Percentiles rank a stretch among this genome's conserved stretches.
Evolutionary conservation across 2,888 invertebrate genomes (phyloP).

Genomic region (Machimus rusticus): DNA sequence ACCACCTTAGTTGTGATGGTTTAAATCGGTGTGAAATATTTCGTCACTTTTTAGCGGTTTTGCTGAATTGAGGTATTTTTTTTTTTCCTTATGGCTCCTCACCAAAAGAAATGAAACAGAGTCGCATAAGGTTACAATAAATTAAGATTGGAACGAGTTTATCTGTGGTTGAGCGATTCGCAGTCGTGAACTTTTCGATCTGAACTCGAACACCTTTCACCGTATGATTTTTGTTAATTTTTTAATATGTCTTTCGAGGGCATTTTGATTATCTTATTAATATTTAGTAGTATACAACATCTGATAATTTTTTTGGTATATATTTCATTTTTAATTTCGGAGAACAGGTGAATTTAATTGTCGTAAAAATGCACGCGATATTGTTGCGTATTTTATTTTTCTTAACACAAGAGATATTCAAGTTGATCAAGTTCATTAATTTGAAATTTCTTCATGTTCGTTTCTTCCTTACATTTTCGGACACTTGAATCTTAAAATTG

Average conservation of each 20-base stretch:
- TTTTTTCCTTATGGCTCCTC: background rate
- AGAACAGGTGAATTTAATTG: background rate
- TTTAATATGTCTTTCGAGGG: background rate
- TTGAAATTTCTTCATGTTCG: background rate
- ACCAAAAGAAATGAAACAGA: background rate
- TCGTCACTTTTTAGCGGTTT: background rate
- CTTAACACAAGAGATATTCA: background rate
- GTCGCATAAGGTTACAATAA: background rate
- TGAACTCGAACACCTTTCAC: background rate
- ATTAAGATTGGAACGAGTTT: background rate
- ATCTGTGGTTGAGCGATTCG: background rate
- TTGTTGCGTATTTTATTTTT: background rate
- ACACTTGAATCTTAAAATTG: too few species aligned
- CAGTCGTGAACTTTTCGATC: background rate
- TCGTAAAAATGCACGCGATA: background rate
- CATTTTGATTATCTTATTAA: background rate
- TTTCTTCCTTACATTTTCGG: background rate
- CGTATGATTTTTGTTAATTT: background rate
- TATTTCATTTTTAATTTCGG: background rate
- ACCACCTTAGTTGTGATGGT: background rate
- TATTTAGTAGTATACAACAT: background rate
- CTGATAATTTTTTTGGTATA: background rate
- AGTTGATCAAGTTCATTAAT: background rate
- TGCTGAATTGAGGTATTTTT: background rate
- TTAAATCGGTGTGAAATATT: background rate